Conservation (phyloP, 92 coral and sea anemone species). For the Phenganax subtilis region DNA sequence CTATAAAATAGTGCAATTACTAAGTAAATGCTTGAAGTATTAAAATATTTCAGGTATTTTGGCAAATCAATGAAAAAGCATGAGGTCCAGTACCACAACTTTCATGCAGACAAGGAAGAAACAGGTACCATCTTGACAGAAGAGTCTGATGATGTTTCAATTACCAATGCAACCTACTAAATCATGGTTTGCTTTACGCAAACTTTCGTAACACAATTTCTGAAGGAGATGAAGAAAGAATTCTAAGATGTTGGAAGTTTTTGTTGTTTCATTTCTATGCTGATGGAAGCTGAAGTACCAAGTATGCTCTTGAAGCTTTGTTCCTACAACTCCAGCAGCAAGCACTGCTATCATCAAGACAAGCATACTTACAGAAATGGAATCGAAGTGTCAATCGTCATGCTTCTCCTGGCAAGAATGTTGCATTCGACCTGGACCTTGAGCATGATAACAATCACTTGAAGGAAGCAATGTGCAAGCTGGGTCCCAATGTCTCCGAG, state of each 20-base stretch:
- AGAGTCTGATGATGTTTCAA: slow-evolving; percentile 37
- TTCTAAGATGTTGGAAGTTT: slow-evolving; percentile 47
- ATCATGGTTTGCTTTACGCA: slow-evolving; percentile 44
- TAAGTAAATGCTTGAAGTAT: not conserved
- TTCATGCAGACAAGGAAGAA: not conserved
- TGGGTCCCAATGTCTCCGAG: slow-evolving; percentile 11
- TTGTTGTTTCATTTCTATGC: slow-evolving; percentile 41
- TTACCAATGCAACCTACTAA: slow-evolving; percentile 35
- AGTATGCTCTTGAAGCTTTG: slow-evolving; percentile 48
- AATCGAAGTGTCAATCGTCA: slow-evolving; percentile 26
- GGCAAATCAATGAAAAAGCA: slow-evolving; percentile 37
- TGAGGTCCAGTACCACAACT: slow-evolving; percentile 28
- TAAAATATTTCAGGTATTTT: slow-evolving; percentile 32
- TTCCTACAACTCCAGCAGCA: slow-evolving; percentile 44
- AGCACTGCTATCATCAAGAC: slow-evolving; percentile 33
- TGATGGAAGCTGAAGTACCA: slow-evolving; percentile 19
- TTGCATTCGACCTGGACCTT: slow-evolving; percentile 40
- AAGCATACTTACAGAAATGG: slow-evolving; percentile 39
- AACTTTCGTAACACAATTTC: slow-evolving; percentile 41
- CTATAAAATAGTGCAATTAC: not conserved
- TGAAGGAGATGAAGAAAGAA: slow-evolving; percentile 45
- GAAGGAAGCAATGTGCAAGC: slow-evolving; percentile 15
- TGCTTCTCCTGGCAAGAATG: slow-evolving; percentile 32
- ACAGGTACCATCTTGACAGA: no score
- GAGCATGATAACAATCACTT: slow-evolving; percentile 47